A percentile compares a stretch with the other conserved stretches of the same genome.
phyloP scores from a whole-genome alignment of 2,888 invertebrate genomes.

The Drosophila rubida region DNA sequence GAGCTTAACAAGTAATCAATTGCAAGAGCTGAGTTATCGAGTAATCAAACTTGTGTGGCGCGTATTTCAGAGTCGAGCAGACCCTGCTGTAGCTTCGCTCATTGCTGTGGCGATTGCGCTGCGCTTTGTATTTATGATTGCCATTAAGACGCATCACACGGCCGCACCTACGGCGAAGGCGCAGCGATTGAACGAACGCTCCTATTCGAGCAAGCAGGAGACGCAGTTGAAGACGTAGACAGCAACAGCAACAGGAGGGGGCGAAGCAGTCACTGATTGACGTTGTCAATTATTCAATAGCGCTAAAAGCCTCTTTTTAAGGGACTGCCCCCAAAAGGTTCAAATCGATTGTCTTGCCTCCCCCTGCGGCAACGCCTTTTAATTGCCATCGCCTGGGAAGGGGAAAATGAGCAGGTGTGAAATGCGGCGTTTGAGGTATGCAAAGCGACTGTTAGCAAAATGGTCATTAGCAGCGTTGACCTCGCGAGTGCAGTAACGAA shows the following conservation, averaged over 20 bases:
- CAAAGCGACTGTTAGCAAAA: slow-evolving; percentile 4
- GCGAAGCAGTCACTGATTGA: slow-evolving; percentile 32
- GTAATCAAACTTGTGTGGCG: no score
- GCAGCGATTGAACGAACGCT: slow-evolving; percentile 4
- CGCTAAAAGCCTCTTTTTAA: slow-evolving; percentile 37
- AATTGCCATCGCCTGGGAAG: slow-evolving; percentile 10
- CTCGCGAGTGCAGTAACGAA: slow-evolving; percentile 7
- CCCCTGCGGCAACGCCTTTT: slow-evolving; percentile 17
- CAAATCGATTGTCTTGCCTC: slow-evolving; percentile 1
- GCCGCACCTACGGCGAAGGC: slow-evolving; percentile 32
- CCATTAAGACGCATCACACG: slow-evolving; percentile 33
- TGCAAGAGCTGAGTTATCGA: no score
- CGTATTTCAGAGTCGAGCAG: not conserved
- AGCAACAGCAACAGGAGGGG: not conserved
- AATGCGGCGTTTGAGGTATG: slow-evolving; percentile 6
- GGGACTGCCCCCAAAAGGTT: not conserved
- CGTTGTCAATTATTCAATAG: slow-evolving; percentile 50
- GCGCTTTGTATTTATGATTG: slow-evolving; percentile 39
- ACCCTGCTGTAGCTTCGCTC: not conserved
- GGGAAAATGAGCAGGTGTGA: slow-evolving; percentile 18
- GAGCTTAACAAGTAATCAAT: no score
- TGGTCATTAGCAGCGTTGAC: slow-evolving; percentile 12
- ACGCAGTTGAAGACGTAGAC: not conserved
- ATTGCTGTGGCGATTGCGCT: slow-evolving; percentile 14
- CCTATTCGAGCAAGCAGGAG: not conserved